Conservation (phyloP, 1,140 invertebrate species). For the Vanessa atalanta region DNA sequence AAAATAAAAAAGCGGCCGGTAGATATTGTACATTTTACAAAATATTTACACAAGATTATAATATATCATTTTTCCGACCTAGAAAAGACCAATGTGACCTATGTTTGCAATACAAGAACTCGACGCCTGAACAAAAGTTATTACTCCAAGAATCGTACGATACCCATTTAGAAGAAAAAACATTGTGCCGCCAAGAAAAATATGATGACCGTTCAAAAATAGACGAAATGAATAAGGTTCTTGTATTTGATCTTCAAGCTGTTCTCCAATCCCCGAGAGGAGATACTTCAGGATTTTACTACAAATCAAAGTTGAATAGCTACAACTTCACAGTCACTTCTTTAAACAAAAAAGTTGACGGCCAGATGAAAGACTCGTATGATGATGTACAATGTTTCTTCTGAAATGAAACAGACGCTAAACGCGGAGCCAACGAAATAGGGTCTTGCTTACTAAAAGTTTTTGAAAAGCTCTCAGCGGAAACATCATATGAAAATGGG, state of each 20-base stretch:
- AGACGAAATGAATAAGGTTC: neutral
- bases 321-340: neutral
- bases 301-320: constrained; percentile 8
- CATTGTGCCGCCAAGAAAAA: neutral
- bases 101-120: neutral
- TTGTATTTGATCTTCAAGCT: neutral
- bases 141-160: neutral
- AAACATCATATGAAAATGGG: neutral
- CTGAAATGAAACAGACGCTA: constrained; percentile 22
- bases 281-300: neutral
- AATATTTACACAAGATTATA: constrained; percentile 20
- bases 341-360: neutral
- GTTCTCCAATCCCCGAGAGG: neutral
- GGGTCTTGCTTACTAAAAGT: constrained; percentile 59
- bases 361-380: neutral
- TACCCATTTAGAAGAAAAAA: neutral
- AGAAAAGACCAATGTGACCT: neutral
- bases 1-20: constrained; percentile 16
- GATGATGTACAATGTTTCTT: neutral
- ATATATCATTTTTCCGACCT: neutral
- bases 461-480: constrained; percentile 39
- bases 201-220: neutral
- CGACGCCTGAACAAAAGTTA: neutral
- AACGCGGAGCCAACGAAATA: constrained; percentile 69
- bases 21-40: constrained; percentile 52